These are phyloP conservation scores for Columba livia DNA, from an alignment of 2,113 vertebrate genomes.

Conservation along the genomic window DNA sequence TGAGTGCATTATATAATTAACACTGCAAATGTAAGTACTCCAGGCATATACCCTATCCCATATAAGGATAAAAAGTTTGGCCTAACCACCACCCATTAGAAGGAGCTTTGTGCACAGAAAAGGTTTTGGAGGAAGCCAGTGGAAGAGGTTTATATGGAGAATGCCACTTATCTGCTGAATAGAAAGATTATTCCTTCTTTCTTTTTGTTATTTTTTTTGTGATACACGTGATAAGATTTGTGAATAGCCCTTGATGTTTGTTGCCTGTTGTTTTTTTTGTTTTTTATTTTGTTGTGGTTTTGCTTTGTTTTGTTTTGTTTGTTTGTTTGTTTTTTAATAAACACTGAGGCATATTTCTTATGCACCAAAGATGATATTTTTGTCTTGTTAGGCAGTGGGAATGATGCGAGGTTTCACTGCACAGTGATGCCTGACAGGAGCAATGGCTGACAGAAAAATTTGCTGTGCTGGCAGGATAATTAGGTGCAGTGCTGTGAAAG, in stretches of 20 bases:
- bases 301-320: background rate
- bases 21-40: background rate
- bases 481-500: background rate
- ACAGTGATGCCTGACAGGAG: background rate
- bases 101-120: background rate
- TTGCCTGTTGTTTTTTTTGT: background rate
- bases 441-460: constrained; percentile 41
- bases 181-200: background rate
- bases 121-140: background rate
- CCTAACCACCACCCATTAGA: background rate
- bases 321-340: background rate
- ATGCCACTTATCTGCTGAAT: background rate
- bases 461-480: constrained; percentile 21
- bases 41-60: background rate
- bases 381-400: background rate
- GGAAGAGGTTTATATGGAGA: background rate
- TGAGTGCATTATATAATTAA: background rate
- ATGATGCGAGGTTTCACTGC: constrained; percentile 14
- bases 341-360: background rate
- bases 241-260: background rate
- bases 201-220: background rate
- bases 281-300: no score
- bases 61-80: background rate
- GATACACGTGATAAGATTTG: background rate
- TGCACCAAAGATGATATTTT: background rate